These are phyloP conservation scores for Peromyscus leucopus DNA, from an alignment of 2,113 vertebrate species.

Conservation along the genomic window DNA sequence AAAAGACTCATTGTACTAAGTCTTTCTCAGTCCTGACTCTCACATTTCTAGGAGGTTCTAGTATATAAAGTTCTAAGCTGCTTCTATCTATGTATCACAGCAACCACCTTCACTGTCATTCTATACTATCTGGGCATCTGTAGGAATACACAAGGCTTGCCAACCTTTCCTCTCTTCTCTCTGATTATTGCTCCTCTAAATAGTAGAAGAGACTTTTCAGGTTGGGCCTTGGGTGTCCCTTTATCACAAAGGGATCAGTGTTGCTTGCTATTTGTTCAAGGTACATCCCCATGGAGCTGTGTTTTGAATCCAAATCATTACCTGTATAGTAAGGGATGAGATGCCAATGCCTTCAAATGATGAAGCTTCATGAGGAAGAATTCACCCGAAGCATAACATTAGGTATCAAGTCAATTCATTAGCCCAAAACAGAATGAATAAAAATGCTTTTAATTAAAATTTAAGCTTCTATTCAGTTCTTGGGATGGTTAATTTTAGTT, in stretches of 20 bases:
- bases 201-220: slow-evolving; percentile 82
- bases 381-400: slow-evolving; percentile 55
- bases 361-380: slow-evolving; percentile 32
- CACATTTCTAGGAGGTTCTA: slow-evolving; percentile 77
- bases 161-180: slow-evolving; percentile 79
- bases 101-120: slow-evolving; percentile 72
- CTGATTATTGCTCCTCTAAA: slow-evolving; percentile 85
- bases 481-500: neutral
- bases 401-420: slow-evolving; percentile 32
- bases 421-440: slow-evolving; percentile 63
- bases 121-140: slow-evolving; percentile 75
- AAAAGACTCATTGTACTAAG: slow-evolving; percentile 8
- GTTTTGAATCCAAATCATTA: slow-evolving; percentile 72
- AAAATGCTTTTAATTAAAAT: slow-evolving; percentile 65
- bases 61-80: slow-evolving; percentile 79
- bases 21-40: slow-evolving; percentile 36
- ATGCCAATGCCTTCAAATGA: slow-evolving; percentile 54
- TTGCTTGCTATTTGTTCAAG: slow-evolving; percentile 78
- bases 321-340: slow-evolving; percentile 46
- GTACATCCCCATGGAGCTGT: slow-evolving; percentile 61
- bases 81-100: slow-evolving; percentile 68
- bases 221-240: slow-evolving; percentile 78
- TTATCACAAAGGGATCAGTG: slow-evolving; percentile 81
- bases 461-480: slow-evolving; percentile 13
- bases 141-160: slow-evolving; percentile 72